phyloP scores from a whole-genome alignment of 2,113 vertebrate species.

The Myotis lucifugus region DNA sequence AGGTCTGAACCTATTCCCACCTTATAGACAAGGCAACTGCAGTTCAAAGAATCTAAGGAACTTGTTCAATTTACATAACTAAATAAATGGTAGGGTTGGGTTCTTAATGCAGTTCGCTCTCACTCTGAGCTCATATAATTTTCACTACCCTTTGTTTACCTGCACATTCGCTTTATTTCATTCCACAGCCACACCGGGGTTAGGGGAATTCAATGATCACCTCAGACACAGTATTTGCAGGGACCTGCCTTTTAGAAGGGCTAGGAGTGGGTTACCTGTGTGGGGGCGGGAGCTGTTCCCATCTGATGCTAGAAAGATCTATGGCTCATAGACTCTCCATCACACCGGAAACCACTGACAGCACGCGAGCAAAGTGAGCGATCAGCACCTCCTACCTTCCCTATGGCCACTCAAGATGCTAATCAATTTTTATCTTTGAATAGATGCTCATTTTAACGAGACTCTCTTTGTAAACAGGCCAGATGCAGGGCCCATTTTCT shows the following conservation, averaged over 20 bases:
- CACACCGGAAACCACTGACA: fast-evolving
- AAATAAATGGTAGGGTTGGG: neutral
- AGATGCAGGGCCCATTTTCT: neutral
- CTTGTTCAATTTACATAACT: neutral
- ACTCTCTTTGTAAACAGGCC: neutral
- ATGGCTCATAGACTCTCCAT: neutral
- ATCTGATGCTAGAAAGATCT: neutral
- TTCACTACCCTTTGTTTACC: neutral
- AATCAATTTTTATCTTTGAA: neutral
- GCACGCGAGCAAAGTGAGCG: no score
- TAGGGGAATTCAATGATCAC: neutral
- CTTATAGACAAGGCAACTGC: neutral
- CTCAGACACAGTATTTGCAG: neutral
- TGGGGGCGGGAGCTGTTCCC: neutral
- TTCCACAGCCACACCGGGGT: neutral
- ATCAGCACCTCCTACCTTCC: neutral
- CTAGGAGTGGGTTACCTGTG: fast-evolving
- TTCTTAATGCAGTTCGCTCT: neutral
- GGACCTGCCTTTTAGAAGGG: neutral
- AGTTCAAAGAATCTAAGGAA: neutral
- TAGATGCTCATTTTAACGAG: neutral
- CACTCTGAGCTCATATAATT: neutral
- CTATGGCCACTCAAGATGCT: neutral
- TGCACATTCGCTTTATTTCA: neutral
- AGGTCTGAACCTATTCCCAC: neutral